Percentiles rank a stretch among this genome's conserved stretches.
These are phyloP conservation scores for Phrynocephalus versicolor DNA, from an alignment of 2,113 vertebrate genomes.

Conservation along the genomic window DNA sequence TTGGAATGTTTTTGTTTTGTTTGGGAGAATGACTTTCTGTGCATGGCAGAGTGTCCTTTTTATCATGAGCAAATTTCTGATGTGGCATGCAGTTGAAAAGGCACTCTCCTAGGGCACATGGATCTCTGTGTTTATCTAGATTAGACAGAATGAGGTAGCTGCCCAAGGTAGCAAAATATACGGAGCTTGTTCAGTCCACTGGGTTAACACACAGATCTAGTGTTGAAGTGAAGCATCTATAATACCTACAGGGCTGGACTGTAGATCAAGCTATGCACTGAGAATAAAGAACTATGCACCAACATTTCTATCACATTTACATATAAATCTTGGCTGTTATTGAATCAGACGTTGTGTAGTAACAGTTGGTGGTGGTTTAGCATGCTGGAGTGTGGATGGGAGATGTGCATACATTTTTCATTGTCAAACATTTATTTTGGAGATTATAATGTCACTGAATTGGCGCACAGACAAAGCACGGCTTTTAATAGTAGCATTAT, in stretches of 20 bases:
- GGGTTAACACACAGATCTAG: not conserved
- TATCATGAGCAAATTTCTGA: not conserved
- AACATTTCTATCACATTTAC: not conserved
- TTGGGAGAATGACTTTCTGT: not conserved
- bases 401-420: not conserved
- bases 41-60: not conserved
- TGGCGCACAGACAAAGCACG: not conserved
- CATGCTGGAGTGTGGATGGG: fast-evolving
- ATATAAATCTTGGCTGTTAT: not conserved
- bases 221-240: not conserved
- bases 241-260: not conserved
- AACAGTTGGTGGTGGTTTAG: not conserved
- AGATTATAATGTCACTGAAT: not conserved
- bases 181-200: not conserved
- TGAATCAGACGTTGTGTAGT: not conserved
- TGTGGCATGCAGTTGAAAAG: not conserved
- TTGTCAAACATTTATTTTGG: not conserved
- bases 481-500: conserved; percentile 12
- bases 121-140: not conserved
- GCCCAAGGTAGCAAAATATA: not conserved
- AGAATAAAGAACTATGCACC: not conserved
- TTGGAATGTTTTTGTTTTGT: not conserved
- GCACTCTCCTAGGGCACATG: not conserved
- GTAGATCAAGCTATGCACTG: not conserved
- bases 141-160: not conserved